phyloP scores from a whole-genome alignment of 2,113 vertebrate species.

The Anguilla rostrata region DNA sequence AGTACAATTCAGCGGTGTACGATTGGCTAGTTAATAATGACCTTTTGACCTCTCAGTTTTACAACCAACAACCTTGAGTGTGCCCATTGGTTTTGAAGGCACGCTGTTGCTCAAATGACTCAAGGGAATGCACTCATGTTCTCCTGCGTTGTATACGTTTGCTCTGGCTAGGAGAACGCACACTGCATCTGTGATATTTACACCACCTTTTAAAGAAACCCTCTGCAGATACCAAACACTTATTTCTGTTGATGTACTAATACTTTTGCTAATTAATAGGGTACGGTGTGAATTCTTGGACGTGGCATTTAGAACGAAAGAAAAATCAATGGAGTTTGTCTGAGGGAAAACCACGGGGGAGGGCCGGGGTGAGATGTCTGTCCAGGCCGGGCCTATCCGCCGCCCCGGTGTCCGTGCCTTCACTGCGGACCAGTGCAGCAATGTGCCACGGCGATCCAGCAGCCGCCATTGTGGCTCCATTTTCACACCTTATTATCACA shows the following conservation, averaged over 20 bases:
- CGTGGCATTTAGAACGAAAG: background rate
- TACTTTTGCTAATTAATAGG: background rate
- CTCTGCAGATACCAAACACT: background rate
- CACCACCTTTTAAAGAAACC: background rate
- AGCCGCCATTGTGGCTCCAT: conserved; percentile 71
- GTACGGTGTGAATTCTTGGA: background rate
- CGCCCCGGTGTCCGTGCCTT: conserved; percentile 33
- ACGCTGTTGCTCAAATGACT: background rate
- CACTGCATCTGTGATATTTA: no score
- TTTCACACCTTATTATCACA: conserved; percentile 82
- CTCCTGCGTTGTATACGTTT: no score
- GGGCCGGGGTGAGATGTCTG: background rate
- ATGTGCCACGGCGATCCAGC: conserved; percentile 61
- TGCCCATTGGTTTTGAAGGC: background rate
- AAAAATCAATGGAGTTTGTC: background rate
- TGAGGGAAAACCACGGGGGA: background rate
- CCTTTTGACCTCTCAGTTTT: background rate
- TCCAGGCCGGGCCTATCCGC: background rate
- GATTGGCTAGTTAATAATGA: background rate
- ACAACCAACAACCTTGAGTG: background rate
- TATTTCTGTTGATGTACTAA: background rate
- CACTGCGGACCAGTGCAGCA: conserved; percentile 49
- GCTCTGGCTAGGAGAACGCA: no score
- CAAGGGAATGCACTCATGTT: no score
- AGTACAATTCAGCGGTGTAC: background rate